A percentile compares a stretch with the other conserved stretches of the same genome.
phyloP scores from a whole-genome alignment of 2,113 vertebrate species.

The Gopherus flavomarginatus region DNA sequence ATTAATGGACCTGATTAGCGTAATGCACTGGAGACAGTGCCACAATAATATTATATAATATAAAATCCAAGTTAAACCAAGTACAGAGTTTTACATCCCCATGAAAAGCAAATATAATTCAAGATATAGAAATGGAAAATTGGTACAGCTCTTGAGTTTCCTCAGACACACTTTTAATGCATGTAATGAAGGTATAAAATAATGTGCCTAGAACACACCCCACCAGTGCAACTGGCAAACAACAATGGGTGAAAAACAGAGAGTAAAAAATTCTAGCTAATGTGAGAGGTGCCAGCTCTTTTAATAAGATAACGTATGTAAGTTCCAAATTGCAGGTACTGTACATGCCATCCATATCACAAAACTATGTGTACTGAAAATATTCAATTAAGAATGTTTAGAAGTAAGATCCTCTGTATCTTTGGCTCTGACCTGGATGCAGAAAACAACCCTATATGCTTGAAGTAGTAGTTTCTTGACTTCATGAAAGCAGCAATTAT shows the following conservation, averaged over 20 bases:
- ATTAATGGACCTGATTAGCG: background rate
- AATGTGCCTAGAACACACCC: background rate
- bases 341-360: background rate
- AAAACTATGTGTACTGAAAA: background rate
- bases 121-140: background rate
- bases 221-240: background rate
- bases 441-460: background rate
- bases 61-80: background rate
- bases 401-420: background rate
- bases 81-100: background rate
- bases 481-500: background rate
- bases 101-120: background rate
- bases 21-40: background rate
- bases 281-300: background rate
- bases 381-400: background rate
- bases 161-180: background rate
- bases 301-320: background rate
- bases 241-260: background rate
- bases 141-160: background rate
- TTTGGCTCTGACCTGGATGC: background rate
- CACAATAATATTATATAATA: background rate
- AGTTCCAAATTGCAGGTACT: background rate
- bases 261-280: background rate
- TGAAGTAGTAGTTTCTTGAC: background rate
- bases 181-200: background rate